Percentiles rank a stretch among this genome's conserved stretches.
Evolutionary conservation across 2,888 invertebrate species (phyloP).

Genomic region (Megamerina dolium): DNA sequence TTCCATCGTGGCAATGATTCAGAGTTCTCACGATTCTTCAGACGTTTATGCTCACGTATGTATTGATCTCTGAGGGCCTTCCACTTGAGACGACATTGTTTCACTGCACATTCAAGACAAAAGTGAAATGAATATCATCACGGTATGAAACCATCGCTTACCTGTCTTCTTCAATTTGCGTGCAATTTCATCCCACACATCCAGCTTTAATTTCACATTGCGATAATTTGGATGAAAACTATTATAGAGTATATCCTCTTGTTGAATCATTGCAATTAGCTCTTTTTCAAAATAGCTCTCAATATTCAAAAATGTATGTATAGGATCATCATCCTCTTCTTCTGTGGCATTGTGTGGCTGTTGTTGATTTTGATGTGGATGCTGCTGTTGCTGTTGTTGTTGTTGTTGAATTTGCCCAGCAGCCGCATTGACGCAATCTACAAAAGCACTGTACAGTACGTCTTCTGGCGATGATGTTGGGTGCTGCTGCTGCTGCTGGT

Average conservation of each 20-base stretch:
- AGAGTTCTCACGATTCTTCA: conserved; percentile 30
- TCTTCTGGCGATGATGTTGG: conserved; percentile 26
- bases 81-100: conserved; percentile 45
- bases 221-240: conserved; percentile 39
- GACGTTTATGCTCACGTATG: conserved; percentile 43
- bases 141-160: conserved; percentile 11
- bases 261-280: conserved; percentile 37
- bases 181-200: conserved; percentile 43
- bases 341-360: conserved; percentile 19
- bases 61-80: conserved; percentile 44
- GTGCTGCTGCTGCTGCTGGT: conserved; percentile 20
- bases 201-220: conserved; percentile 39
- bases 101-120: conserved; percentile 23
- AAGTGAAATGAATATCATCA: not conserved
- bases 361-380: conserved; percentile 6
- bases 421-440: conserved; percentile 31
- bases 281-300: conserved; percentile 46
- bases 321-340: conserved; percentile 44
- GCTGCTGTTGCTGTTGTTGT: conserved; percentile 14
- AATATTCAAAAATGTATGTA: conserved; percentile 44
- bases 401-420: conserved; percentile 21
- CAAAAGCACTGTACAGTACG: conserved; percentile 35
- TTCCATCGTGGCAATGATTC: conserved; percentile 41
- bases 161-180: conserved; percentile 43
- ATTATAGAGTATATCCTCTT: conserved; percentile 40